phyloP scores from a whole-genome alignment of 2,113 vertebrate genomes.

The Stegostoma tigrinum region DNA sequence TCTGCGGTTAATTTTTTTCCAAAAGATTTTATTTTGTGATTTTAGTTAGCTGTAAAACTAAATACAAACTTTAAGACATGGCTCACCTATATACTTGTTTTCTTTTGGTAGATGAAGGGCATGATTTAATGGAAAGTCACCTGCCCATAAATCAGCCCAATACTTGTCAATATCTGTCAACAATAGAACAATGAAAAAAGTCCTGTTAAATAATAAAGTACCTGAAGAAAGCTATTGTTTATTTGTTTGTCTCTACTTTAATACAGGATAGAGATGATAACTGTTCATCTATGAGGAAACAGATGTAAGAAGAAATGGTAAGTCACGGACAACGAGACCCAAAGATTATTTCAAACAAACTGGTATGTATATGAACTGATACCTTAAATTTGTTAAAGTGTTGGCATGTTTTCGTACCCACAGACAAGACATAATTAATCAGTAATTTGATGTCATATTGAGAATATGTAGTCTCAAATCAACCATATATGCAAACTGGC shows the following conservation, averaged over 20 bases:
- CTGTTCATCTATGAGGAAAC: neutral
- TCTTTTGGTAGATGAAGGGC: slow-evolving; percentile 84
- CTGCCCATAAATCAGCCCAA: slow-evolving; percentile 76
- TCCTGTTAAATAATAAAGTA: neutral
- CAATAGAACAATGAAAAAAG: slow-evolving; percentile 2
- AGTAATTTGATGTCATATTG: neutral
- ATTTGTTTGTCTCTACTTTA: neutral
- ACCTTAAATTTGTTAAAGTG: neutral
- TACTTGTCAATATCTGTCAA: slow-evolving; percentile 69
- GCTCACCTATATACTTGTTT: slow-evolving; percentile 90
- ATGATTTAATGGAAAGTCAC: slow-evolving; percentile 67
- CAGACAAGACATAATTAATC: neutral
- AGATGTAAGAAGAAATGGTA: neutral
- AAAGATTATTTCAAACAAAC: neutral
- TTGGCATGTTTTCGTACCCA: neutral
- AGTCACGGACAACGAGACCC: neutral
- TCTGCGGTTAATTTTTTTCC: neutral
- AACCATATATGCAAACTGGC: neutral
- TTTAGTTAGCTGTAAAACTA: neutral
- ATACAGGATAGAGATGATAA: neutral
- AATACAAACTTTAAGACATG: slow-evolving; percentile 20
- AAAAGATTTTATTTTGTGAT: neutral
- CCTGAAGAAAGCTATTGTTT: neutral
- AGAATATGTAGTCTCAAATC: neutral
- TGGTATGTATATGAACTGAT: neutral